These are phyloP conservation scores for Acanthurus leucopareius DNA, from an alignment of 2,797 vertebrate species.

Conservation along the genomic window DNA sequence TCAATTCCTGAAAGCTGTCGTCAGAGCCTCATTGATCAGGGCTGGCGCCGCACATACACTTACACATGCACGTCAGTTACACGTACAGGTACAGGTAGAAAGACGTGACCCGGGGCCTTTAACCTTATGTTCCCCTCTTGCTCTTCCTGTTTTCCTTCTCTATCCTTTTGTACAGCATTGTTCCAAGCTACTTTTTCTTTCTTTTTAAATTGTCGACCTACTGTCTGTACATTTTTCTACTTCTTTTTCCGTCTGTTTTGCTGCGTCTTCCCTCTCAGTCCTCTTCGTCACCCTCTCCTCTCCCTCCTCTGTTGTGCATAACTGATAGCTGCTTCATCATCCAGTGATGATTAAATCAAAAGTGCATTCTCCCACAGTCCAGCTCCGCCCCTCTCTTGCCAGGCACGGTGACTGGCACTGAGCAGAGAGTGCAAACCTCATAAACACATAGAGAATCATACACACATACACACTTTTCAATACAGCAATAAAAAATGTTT, in stretches of 20 bases:
- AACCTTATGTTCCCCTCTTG: neutral
- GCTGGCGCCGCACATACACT: slow-evolving; percentile 38
- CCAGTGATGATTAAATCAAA: slow-evolving; percentile 75
- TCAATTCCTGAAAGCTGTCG: slow-evolving; percentile 54
- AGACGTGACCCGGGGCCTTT: slow-evolving; percentile 14
- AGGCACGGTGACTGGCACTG: slow-evolving; percentile 16
- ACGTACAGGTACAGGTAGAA: slow-evolving; percentile 7
- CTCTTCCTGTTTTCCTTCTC: neutral
- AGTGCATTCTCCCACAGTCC: slow-evolving; percentile 67
- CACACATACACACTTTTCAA: slow-evolving; percentile 5
- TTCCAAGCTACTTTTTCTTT: slow-evolving; percentile 1
- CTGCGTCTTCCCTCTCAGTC: slow-evolving; percentile 13
- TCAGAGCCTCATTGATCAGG: slow-evolving; percentile 61
- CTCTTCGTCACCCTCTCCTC: slow-evolving; percentile 29
- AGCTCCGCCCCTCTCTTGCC: slow-evolving; percentile 23
- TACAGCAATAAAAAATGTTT: slow-evolving; percentile 41
- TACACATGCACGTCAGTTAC: neutral
- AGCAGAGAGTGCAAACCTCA: slow-evolving; percentile 20
- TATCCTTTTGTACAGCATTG: neutral
- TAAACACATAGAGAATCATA: slow-evolving; percentile 4
- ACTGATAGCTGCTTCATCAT: slow-evolving; percentile 79
- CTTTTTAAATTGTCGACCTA: slow-evolving; percentile 1
- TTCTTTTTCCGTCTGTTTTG: slow-evolving; percentile 15
- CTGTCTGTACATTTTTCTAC: slow-evolving; percentile 17
- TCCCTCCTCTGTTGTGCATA: slow-evolving; percentile 59